phyloP scores from a whole-genome alignment of 37 sponge, comb jelly and placozoan species.

The Axinella damicornis region DNA sequence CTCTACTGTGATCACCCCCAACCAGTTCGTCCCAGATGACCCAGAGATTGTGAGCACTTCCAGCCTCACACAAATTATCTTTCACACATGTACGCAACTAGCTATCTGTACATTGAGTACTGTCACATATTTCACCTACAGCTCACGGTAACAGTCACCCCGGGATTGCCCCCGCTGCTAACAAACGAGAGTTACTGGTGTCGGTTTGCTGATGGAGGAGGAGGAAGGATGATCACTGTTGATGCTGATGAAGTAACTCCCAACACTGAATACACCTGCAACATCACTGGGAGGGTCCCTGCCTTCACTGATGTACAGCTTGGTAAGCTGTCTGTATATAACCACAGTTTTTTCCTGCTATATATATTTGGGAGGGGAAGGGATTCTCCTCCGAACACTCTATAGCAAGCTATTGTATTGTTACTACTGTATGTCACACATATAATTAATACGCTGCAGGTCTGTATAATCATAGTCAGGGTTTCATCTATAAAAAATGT shows the following conservation, averaged over 20 bases:
- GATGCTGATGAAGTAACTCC: conserved; percentile 11
- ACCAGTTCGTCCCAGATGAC: conserved; percentile 20
- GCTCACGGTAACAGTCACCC: conserved; percentile 23
- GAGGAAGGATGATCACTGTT: not conserved
- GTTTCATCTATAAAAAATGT: no score
- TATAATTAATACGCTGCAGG: no score
- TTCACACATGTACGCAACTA: no score
- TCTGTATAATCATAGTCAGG: no score
- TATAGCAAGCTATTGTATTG: no score
- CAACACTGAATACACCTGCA: conserved; percentile 22
- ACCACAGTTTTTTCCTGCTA: no score
- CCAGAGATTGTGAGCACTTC: conserved; percentile 23
- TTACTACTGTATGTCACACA: no score
- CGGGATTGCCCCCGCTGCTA: conserved; percentile 38
- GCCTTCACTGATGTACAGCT: not conserved
- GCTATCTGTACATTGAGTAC: no score
- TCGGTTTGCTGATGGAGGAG: conserved; percentile 15
- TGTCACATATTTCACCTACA: not conserved
- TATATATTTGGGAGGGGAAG: no score
- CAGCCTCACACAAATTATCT: not conserved
- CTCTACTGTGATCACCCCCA: conserved; percentile 17
- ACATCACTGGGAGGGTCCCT: conserved; percentile 23
- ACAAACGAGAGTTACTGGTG: conserved; percentile 41
- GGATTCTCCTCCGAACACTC: no score
- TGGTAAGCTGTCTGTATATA: not conserved